Base-by-base conservation (phyloP, 1,140 invertebrate genomes). In the Drosophila mojavensis region DNA sequence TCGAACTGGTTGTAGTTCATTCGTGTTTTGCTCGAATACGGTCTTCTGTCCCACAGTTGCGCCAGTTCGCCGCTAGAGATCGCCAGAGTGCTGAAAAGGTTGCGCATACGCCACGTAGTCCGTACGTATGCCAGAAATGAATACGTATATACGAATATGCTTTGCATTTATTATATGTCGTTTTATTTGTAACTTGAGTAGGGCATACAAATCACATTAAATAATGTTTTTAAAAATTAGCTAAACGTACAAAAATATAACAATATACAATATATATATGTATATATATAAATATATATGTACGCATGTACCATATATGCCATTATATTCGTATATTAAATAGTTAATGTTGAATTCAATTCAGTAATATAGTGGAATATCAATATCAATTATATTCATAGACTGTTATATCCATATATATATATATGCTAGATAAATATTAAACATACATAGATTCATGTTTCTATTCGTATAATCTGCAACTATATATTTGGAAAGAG, bases 171-270 rank as follows among this genome's bases (percentile, higher is more conserved):
- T 66, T 69, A 30, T 77, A 69, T 71, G 56, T 79, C 64, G 39
- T 67, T 62, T 82, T 86, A 88, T 86, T 81, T 83, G 70, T 78
- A 86, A 86, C 83, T 86, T 66, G 83, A 86, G 67, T 79, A 55
- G 84, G 78, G 79, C 84, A 89, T 89, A 76, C 78, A 81, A 88
- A 89, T 89, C 84, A 89, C 84, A 89, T 81, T 84, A 89, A 88
- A 88, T 88, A 89, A 81, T 84, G 78, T 84, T 78, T 81, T 89
- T 78, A 76, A 89, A 89, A 89, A 89, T 89, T 89, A 89, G 84
- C 84, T 89, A 89, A 89, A 88, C 78, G 85, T 89, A 89, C 84
- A 89, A 89, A 89, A 89, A 89, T 89, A 89, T 89, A 89, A 88
- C 83, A 88, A 78, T 88, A 39, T 78, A 50, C 81, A 5, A 41